A percentile compares a stretch with the other conserved stretches of the same genome.
Conservation (phyloP, 2,797 vertebrate genomes). For the Adelosebastes latens region DNA sequence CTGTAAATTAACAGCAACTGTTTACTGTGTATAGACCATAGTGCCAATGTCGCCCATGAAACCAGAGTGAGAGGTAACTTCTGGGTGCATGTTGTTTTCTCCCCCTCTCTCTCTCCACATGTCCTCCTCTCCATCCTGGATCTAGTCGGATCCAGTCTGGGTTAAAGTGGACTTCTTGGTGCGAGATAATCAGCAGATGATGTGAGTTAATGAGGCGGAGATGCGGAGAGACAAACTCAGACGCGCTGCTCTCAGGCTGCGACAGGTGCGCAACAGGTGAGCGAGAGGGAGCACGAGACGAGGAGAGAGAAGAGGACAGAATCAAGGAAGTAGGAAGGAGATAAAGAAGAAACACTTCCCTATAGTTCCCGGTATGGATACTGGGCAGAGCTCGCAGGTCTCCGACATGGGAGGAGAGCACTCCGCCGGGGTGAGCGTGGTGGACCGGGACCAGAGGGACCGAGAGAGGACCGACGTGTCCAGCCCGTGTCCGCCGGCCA, state of each 20-base stretch:
- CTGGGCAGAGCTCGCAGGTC: slow-evolving; percentile 67
- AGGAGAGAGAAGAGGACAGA: slow-evolving; percentile 14
- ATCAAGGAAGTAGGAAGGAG: slow-evolving; percentile 20
- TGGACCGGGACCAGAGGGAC: slow-evolving; percentile 64
- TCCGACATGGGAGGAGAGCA: slow-evolving; percentile 73
- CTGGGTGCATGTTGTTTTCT: not conserved
- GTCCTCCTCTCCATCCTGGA: slow-evolving; percentile 6
- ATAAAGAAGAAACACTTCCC: not conserved
- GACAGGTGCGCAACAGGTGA: slow-evolving; percentile 67
- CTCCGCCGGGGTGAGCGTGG: slow-evolving; percentile 39
- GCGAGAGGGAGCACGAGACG: slow-evolving; percentile 39
- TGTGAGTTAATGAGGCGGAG: slow-evolving; percentile 80
- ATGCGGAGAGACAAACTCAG: slow-evolving; percentile 68
- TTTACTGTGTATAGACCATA: too few species aligned
- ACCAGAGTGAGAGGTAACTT: not conserved
- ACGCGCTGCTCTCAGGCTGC: slow-evolving; percentile 51
- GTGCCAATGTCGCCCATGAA: not conserved
- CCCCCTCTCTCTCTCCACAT: not conserved
- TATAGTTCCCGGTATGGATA: slow-evolving; percentile 62
- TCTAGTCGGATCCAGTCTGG: slow-evolving; percentile 79
- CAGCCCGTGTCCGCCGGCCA: slow-evolving; percentile 75
- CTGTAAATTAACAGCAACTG: too few species aligned
- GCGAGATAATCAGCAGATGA: slow-evolving; percentile 79
- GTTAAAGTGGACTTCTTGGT: slow-evolving; percentile 61
- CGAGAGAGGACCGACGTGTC: slow-evolving; percentile 72